Base-by-base conservation (phyloP, 2,797 vertebrate species). In the Paratrypauchen microcephalus region DNA sequence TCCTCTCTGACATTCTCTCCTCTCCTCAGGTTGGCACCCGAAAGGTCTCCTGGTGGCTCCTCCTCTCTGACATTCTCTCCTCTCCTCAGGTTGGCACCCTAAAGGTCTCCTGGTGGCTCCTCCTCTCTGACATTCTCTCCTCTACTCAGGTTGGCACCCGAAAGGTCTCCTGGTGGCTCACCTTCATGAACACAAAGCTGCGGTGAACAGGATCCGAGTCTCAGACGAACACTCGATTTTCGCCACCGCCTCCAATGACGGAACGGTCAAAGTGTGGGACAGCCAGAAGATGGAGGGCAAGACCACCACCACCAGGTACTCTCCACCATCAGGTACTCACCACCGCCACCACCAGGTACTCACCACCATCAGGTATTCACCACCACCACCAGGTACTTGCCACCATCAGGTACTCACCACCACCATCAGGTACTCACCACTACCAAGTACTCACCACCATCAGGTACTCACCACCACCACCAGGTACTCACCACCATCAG, bases 241-340 rank as follows among this genome's bases (percentile, higher is more conserved):
- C 77, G 96, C 97, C 54, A 98, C 97, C 0, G 98, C 96, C 74
- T 99, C 97, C 70, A 98, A 98, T 15, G 97, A 99, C 69, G 97
- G 97, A 68, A 96, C 96, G 0, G 96, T 99, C 45, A 99, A 98
- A 84, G 96, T 99, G 60, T 99, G 97, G 97, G 97, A 99, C 86
- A 98, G 97, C 76, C 97, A 98, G 78, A 99, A 99, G 92, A 99
- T 99, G 97, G 97, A 99, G 88, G 97, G 97, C 50, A 99, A 98
- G 90, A 98, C 97, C 55, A 98, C 97, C 6, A 99, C 97, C 59
- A 99, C 97, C 72, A 95, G 97, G 97, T 98, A 57, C 24, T 26
- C 30, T n/a, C n/a, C n/a, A n/a, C n/a, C 30, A 32, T 6, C 52
- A 55, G 52, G 9, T 23, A 55, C 52, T 13, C 11, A 9, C 54